These are phyloP conservation scores for Suillia variegata DNA, from an alignment of 2,888 invertebrate genomes.

Conservation along the genomic window DNA sequence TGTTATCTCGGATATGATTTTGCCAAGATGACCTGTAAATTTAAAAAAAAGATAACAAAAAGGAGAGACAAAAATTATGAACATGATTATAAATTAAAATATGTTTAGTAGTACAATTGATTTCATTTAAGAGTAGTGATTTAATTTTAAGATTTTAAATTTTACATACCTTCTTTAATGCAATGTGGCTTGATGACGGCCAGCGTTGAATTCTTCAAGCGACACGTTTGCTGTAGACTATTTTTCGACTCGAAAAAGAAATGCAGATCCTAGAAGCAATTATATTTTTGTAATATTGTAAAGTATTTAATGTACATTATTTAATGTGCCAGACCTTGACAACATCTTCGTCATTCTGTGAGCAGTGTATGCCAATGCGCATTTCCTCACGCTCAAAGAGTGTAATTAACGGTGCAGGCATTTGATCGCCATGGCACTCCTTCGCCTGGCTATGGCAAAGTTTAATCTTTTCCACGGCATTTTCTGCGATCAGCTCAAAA, in stretches of 20 bases:
- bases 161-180: conserved; percentile 70
- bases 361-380: conserved; percentile 73
- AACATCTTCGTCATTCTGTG: conserved; percentile 63
- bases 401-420: conserved; percentile 64
- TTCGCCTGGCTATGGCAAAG: conserved; percentile 38
- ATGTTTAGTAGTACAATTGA: not conserved
- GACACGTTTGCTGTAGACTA: conserved; percentile 64
- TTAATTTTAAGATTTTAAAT: too few species aligned
- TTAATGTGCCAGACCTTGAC: conserved; percentile 17
- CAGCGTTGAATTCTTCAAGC: conserved; percentile 73
- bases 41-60: not conserved
- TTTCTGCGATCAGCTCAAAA: conserved; percentile 54
- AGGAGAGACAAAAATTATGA: too few species aligned
- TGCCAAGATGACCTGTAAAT: conserved; percentile 67
- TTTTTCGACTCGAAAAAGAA: conserved; percentile 67
- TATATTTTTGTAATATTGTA: not conserved
- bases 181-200: conserved; percentile 92
- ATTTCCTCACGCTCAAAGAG: conserved; percentile 72
- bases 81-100: conserved; percentile 3
- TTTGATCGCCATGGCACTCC: conserved; percentile 30
- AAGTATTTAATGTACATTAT: not conserved
- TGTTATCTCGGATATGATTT: conserved; percentile 74
- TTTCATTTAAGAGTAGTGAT: not conserved
- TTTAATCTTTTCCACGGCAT: conserved; percentile 53
- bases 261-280: conserved; percentile 64